Base-by-base conservation (phyloP, 2,888 invertebrate species). In the Liopterus haemorrhoidalis region DNA sequence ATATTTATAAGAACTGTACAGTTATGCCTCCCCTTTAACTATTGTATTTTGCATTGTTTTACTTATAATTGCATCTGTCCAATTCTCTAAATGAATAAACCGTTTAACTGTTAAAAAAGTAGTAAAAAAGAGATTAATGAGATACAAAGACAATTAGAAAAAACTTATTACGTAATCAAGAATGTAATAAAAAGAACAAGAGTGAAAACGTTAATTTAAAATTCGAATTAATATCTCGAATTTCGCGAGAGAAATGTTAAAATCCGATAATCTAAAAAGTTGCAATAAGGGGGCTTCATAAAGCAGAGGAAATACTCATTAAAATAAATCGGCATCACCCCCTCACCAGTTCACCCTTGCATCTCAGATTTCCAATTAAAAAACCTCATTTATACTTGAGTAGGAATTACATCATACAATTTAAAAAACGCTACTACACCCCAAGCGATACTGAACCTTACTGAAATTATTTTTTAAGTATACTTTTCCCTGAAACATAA, bases 331-430 rank as follows among this genome's bases (percentile, higher is more conserved):
- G 57, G 50, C 49, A 51, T 54, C 57, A 53, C 49, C 49, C 45
- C 49, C 50, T 11, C 41, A 20, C 20, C 25, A 24, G 20, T 40
- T 6, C n/a, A 22, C 15, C 28, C 38, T 36, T 25, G 4, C 21
- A 54, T 46, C 61, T 65, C 64, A 58, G 62, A 63, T 66, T 67
- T 67, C 66, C 66, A 67, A 66, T 67, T 67, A 67, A 66, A 67
- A 67, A 67, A 66, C 65, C 67, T 67, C 66, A 66, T 67, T 67
- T 67, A 65, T 65, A 64, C 66, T 62, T 57, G 61, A 63, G 63
- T 55, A 63, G 63, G 65, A 67, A 67, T 67, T 66, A 66, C 66
- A 66, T 59, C 64, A 64, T 62, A 64, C 64, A 63, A 66, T 67
- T 67, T 63, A 62, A 65, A 65, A 64, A 63, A 54, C 56, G 58